Percentiles rank a stretch among this genome's conserved stretches.
phyloP scores from a whole-genome alignment of 2,797 vertebrate species.

The Rhinogobio ventralis region DNA sequence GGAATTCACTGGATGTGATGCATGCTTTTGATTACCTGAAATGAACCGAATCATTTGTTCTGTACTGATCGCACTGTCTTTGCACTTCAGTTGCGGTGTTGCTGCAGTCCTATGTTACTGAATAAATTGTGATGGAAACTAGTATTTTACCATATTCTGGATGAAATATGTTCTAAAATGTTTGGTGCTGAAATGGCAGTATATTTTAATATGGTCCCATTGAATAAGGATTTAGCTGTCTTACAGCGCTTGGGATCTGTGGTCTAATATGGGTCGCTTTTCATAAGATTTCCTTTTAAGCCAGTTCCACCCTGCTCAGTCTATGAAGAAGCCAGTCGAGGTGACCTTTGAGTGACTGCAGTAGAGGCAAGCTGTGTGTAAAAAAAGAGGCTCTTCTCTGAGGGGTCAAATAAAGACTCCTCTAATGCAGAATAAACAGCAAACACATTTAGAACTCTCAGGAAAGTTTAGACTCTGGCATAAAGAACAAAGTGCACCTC shows the following conservation, averaged over 20 bases:
- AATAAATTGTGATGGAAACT: not conserved
- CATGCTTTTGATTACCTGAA: not conserved
- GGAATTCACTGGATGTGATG: not conserved
- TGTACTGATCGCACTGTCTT: too few species aligned
- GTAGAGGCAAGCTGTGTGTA: constrained; percentile 41
- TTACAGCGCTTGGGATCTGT: constrained; percentile 19
- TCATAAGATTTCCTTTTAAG: constrained; percentile 50
- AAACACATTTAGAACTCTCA: constrained; percentile 58
- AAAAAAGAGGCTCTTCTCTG: constrained; percentile 51
- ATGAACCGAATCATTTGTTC: not conserved
- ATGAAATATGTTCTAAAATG: not conserved
- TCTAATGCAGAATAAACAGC: constrained; percentile 56
- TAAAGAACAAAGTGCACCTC: constrained; percentile 56
- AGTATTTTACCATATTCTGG: not conserved
- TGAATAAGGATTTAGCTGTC: constrained; percentile 21
- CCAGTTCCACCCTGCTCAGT: constrained; percentile 50
- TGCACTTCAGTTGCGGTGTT: not conserved
- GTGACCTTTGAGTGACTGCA: constrained; percentile 59
- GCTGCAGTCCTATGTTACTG: not conserved
- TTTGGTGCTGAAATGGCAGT: not conserved
- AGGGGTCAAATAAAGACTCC: constrained; percentile 54
- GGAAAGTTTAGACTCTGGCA: constrained; percentile 55
- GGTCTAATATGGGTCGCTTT: constrained; percentile 46
- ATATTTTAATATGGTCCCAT: constrained; percentile 1
- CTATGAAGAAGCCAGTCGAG: constrained; percentile 52